Base-by-base conservation (phyloP, 2,888 invertebrate species). In the Phorcus lineatus region DNA sequence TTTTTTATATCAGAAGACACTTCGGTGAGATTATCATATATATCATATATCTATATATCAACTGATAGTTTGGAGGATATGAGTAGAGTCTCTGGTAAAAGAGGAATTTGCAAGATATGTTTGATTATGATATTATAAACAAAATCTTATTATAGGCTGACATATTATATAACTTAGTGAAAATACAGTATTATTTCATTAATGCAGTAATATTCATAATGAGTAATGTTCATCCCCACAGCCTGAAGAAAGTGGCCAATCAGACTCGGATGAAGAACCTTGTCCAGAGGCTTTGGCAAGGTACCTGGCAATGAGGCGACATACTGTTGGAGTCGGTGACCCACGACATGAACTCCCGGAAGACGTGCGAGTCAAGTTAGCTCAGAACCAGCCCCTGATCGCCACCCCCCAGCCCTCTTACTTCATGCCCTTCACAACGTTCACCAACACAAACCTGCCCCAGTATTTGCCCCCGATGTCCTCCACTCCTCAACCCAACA, bases 271-370 rank as follows among this genome's bases (percentile, higher is more conserved):
- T 79, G 93, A 94, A 78, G 93, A 94, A 77, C 93, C 93, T 3
- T 91, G 91, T 13, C 93, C 93, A 0, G 93, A 93, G 82, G 93
- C 93, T 3, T 83, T 94, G 78, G 92, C 92, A 3, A 90, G 93
- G 6, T 93, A 93, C 86, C 91, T 93, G 83, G 96, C 96, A 74
- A 95, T 96, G 76, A 94, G 98, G 55, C 94, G 98, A 24, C 98
- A 98, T 92, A 98, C 98, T 0, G 98, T 98, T 0, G 98, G 98
- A n/a, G 91, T 92, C 0, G 97, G 97, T 2, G 97, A 98, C 94
- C 96, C 97, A 52, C 95, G 96, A 0, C 97, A 97, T 90, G 96
- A 96, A 86, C 96, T 96, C 13, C 90, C 91, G 19, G 91, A 89
- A 80, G 90, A 92, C 82, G 87, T 88, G 6, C 87, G 91, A 52